Conservation (phyloP, 1,140 invertebrate species). For the Cyrtorhinus lividipennis region DNA sequence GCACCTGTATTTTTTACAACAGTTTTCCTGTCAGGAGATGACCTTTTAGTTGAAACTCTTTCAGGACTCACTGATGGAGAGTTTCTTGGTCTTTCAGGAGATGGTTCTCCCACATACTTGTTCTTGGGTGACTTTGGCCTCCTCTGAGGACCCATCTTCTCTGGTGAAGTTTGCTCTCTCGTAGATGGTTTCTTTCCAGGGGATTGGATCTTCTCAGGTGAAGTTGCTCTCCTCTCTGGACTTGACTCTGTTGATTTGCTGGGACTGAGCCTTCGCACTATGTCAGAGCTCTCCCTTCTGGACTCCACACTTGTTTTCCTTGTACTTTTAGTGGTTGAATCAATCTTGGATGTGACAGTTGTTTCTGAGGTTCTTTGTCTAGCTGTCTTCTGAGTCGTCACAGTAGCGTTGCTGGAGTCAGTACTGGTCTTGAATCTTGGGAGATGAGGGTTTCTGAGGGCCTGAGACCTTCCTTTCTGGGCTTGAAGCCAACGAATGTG, state of each 20-base stretch:
- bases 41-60: conserved; percentile 1
- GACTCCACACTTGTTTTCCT: no score
- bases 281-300: no score
- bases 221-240: conserved; percentile 15
- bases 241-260: no score
- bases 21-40: not conserved
- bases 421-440: not conserved
- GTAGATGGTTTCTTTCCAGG: not conserved
- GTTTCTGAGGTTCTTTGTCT: no score
- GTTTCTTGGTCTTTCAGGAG: not conserved
- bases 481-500: no score
- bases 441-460: no score
- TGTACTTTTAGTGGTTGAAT: no score
- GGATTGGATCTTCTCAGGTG: not conserved
- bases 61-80: conserved; percentile 14
- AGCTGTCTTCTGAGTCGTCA: no score
- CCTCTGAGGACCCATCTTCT: conserved; percentile 24
- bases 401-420: no score
- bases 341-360: no score
- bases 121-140: not conserved
- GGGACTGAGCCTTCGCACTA: not conserved
- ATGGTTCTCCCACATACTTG: not conserved
- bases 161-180: conserved; percentile 25
- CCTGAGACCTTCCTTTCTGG: no score
- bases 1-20: no score